A percentile compares a stretch with the other conserved stretches of the same genome.
phyloP scores from a whole-genome alignment of 2,113 vertebrate genomes.

The Gasterosteus nipponicus region DNA sequence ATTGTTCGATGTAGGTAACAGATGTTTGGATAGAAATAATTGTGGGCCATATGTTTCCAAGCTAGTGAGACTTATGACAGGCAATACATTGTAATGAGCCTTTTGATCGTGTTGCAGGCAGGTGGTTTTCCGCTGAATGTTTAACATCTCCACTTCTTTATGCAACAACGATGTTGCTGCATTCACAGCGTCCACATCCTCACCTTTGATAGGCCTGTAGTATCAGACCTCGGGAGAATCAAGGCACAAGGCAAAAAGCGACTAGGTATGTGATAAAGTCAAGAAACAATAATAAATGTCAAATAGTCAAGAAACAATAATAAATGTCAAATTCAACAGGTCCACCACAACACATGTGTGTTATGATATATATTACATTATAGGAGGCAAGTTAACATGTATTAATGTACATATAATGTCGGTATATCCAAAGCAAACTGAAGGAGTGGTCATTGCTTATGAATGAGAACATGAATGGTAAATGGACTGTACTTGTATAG shows the following conservation, averaged over 20 bases:
- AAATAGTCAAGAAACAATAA: no score
- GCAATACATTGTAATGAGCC: not conserved
- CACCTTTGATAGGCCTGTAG: not conserved
- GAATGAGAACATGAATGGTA: not conserved
- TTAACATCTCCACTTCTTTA: not conserved
- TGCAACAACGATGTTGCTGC: not conserved
- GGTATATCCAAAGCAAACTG: not conserved
- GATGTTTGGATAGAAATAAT: conserved; percentile 4
- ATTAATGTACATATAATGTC: no score
- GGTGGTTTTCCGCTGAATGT: not conserved
- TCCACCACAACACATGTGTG: no score
- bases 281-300: no score
- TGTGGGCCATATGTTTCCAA: not conserved
- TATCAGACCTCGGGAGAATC: conserved; percentile 1
- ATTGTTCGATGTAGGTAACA: not conserved
- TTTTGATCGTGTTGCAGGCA: not conserved
- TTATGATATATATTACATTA: no score
- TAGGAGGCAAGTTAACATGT: not conserved
- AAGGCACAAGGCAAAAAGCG: not conserved
- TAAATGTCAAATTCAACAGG: no score
- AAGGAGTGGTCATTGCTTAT: not conserved
- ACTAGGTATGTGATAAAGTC: not conserved
- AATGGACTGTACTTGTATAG: no score
- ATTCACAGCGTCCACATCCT: not conserved
- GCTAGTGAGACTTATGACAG: not conserved